Evolutionary conservation across 2,797 vertebrate species (phyloP), one percentile per base, ranked within the genome.

Genomic region (Otolemur crassicaudatus): DNA sequence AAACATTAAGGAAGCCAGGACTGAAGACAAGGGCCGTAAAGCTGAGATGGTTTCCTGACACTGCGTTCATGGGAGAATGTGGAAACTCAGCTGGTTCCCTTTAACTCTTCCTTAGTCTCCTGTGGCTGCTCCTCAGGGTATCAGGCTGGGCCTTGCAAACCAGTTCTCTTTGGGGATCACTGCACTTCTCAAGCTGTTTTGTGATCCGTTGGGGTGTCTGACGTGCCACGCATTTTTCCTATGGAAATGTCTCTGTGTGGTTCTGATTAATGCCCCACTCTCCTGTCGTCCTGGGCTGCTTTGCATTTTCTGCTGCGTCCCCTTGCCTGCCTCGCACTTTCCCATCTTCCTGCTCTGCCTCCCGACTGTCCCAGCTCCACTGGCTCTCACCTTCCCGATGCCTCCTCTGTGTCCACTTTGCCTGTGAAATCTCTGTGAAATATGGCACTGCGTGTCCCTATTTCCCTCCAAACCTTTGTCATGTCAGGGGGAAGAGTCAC

Each of bases 141-240:
- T 72, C 53, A 40, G 49, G 3, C 60, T 56, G 43, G 40, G 65
- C n/a, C 83, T 92, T 60, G 76, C 56, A 85, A 95, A 61, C 73
- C 93, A 43, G 14, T 96, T 90, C 82, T 87, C 89, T 87, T 82
- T 46, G 65, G 84, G 37, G 49, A 95, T 81, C 49, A 20, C 29
- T 87, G 77, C 13, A 84, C 40, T 58, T 90, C 67, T 87, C 73
- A 56, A 73, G 83, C 75, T 94, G 87, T 85, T 96, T 92, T 83
- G 75, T 10, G 94, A 88, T 77, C 60, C 77, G 58, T 22, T 67
- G 58, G 58, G 77, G 34, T 63, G 65, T 82, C 70, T 76, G 91
- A 85, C 91, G 96, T 96, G 94, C 79, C 63, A 73, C 69, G 40
- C 70, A 85, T 91, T 97, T 95, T 97, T 97, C 69, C 79, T 95